Conservation (phyloP, 2,888 invertebrate species). For the Oscheius sp. region DNA sequence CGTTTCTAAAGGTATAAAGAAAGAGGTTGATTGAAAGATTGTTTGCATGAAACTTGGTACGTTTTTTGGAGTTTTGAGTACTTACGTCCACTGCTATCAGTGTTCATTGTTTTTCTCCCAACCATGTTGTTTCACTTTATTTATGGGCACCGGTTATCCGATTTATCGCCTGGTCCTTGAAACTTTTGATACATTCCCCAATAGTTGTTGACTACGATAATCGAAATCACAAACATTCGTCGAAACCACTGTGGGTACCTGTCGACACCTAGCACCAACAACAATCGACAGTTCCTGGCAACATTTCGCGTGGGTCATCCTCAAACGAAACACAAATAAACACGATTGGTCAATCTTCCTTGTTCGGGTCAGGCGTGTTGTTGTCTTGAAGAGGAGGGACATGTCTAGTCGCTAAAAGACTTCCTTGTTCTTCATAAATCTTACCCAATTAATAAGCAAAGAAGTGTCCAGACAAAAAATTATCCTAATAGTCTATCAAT, state of each 20-base stretch:
- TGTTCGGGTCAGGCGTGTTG: conserved; percentile 13
- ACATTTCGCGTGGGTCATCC: not conserved
- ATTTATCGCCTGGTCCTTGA: too few species aligned
- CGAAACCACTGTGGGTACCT: not conserved
- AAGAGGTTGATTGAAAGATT: too few species aligned
- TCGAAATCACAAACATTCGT: too few species aligned
- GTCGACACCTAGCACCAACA: conserved; percentile 16
- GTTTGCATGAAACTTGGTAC: too few species aligned
- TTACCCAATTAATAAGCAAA: not conserved
- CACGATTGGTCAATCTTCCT: conserved; percentile 7
- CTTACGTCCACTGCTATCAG: too few species aligned
- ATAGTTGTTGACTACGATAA: too few species aligned
- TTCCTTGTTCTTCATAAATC: not conserved
- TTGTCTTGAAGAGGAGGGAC: not conserved
- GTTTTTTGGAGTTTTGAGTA: too few species aligned
- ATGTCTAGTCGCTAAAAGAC: not conserved
- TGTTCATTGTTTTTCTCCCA: too few species aligned
- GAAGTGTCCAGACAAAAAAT: not conserved
- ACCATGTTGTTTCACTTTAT: too few species aligned
- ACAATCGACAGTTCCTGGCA: conserved; percentile 5
- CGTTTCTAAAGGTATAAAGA: too few species aligned
- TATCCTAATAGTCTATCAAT: not conserved
- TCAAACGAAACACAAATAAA: conserved; percentile 10
- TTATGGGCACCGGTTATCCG: too few species aligned
- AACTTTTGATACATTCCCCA: too few species aligned